phyloP scores from a whole-genome alignment of 2,888 invertebrate genomes.

The Plebejus argus region DNA sequence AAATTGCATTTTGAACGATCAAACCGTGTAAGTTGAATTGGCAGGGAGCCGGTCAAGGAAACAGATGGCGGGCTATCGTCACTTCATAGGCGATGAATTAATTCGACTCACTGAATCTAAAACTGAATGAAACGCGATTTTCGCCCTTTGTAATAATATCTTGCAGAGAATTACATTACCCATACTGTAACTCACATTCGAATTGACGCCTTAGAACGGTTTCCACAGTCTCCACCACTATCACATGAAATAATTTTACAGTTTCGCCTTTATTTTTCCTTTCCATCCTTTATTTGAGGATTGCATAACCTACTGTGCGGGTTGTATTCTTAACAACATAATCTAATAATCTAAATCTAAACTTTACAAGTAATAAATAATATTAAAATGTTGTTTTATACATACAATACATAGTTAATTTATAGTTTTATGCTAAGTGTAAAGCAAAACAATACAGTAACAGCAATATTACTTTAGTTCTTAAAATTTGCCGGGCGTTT shows the following conservation, averaged over 20 bases:
- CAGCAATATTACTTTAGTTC: too few species aligned
- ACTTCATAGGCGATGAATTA: conserved; percentile 25
- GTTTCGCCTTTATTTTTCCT: not conserved
- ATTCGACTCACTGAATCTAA: conserved; percentile 16
- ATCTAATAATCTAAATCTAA: too few species aligned
- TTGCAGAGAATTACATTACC: not conserved
- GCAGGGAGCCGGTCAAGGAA: conserved; percentile 6
- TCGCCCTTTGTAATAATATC: conserved; percentile 15
- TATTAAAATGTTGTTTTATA: too few species aligned
- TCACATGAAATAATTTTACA: not conserved
- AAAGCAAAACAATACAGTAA: too few species aligned
- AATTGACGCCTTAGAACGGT: not conserved
- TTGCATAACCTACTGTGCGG: too few species aligned
- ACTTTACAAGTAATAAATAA: too few species aligned
- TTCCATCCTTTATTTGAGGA: too few species aligned
- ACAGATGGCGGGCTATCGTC: conserved; percentile 25
- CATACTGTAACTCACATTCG: not conserved
- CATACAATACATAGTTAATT: too few species aligned
- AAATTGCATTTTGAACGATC: conserved; percentile 8
- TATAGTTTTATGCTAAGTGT: too few species aligned
- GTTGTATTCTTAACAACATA: too few species aligned
- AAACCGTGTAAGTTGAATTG: not conserved
- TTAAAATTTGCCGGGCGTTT: too few species aligned
- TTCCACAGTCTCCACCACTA: not conserved
- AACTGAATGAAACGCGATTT: conserved; percentile 21